phyloP scores from a whole-genome alignment of 2,888 invertebrate genomes.

The Pinctada fucata region DNA sequence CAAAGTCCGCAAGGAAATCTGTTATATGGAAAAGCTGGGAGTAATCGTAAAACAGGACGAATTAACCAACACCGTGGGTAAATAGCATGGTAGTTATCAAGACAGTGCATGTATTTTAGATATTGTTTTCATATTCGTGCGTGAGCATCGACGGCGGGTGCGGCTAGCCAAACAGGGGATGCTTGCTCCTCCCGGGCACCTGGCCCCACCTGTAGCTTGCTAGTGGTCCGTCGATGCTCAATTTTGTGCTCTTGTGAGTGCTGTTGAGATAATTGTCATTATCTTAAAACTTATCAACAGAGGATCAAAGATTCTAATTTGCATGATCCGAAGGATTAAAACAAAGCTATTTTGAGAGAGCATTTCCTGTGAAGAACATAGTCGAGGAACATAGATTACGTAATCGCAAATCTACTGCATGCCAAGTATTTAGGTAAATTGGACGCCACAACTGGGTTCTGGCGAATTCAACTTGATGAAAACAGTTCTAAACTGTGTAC shows the following conservation, averaged over 20 bases:
- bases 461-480: constrained; percentile 23
- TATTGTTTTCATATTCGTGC: too few species aligned
- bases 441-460: constrained; percentile 41
- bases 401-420: constrained; percentile 21
- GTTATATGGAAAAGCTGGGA: constrained; percentile 36
- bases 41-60: constrained; percentile 44
- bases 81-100: constrained; percentile 43
- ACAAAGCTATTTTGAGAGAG: constrained; percentile 38
- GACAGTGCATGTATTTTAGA: too few species aligned
- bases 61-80: constrained; percentile 52
- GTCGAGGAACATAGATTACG: constrained; percentile 26
- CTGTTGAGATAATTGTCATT: too few species aligned
- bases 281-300: constrained; percentile 29
- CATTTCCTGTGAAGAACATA: constrained; percentile 33
- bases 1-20: constrained; percentile 43
- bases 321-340: constrained; percentile 54
- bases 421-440: constrained; percentile 37
- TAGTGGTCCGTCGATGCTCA: too few species aligned
- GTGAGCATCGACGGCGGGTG: too few species aligned
- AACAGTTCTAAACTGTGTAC: constrained; percentile 17
- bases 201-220: too few species aligned
- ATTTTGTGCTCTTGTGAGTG: too few species aligned
- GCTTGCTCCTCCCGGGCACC: too few species aligned
- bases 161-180: too few species aligned
- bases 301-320: constrained; percentile 28